Evolutionary conservation across 2,888 invertebrate genomes (phyloP).

Genomic region (Ennomos quercinarius): DNA sequence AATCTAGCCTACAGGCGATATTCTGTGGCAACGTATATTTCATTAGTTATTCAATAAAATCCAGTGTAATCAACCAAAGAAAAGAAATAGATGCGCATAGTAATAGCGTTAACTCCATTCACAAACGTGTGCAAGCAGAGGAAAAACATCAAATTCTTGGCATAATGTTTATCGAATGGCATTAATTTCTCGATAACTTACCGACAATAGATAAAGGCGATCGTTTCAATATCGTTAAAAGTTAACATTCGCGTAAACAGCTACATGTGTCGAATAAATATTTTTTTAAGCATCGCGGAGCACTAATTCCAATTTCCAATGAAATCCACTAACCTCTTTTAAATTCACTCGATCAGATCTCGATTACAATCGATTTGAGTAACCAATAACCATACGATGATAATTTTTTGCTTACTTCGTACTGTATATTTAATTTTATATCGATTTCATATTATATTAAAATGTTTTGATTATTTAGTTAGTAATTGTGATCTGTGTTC

Average conservation of each 20-base stretch:
- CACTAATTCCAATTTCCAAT: slow-evolving; percentile 57
- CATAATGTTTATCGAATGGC: not conserved
- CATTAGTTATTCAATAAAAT: too few species aligned
- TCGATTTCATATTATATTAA: not conserved
- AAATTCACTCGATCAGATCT: slow-evolving; percentile 47
- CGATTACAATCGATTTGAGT: slow-evolving; percentile 46
- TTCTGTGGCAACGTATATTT: too few species aligned
- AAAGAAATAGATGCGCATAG: too few species aligned
- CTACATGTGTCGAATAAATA: slow-evolving; percentile 12
- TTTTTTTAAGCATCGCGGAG: slow-evolving; percentile 33
- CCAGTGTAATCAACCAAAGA: too few species aligned
- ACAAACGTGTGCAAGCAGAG: too few species aligned
- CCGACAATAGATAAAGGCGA: slow-evolving; percentile 10
- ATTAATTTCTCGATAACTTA: slow-evolving; percentile 13
- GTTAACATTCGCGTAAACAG: slow-evolving; percentile 11
- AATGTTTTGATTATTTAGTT: too few species aligned
- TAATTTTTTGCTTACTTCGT: slow-evolving; percentile 10
- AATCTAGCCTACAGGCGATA: too few species aligned
- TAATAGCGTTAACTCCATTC: too few species aligned
- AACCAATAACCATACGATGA: slow-evolving; percentile 38
- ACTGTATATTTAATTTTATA: slow-evolving; percentile 3
- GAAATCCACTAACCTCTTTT: slow-evolving; percentile 64
- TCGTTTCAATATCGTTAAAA: slow-evolving; percentile 19
- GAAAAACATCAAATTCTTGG: too few species aligned
- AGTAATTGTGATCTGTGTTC: too few species aligned